These are phyloP conservation scores for Physeter macrocephalus DNA, from an alignment of 2,113 vertebrate species.

Conservation along the genomic window DNA sequence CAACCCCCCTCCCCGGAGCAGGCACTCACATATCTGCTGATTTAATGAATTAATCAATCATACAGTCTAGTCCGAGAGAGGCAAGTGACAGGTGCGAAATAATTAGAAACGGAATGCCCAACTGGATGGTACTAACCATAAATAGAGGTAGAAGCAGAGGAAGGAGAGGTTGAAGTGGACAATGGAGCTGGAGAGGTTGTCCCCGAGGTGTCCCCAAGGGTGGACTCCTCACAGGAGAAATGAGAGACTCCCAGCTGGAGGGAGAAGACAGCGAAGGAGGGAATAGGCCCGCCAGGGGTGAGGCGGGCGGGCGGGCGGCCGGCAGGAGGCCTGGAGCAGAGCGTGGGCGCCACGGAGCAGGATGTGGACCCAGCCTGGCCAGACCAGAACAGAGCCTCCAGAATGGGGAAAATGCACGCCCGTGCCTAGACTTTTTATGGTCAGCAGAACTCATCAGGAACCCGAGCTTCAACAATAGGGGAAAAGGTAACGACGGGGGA, in stretches of 20 bases:
- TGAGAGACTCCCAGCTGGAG: not conserved
- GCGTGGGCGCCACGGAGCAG: not conserved
- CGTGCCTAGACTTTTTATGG: not conserved
- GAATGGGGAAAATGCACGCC: not conserved
- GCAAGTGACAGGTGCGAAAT: slow-evolving; percentile 19
- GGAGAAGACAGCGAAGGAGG: not conserved
- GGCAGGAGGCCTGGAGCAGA: not conserved
- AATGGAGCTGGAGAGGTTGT: accelerated
- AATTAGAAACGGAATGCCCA: not conserved
- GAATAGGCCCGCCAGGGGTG: not conserved
- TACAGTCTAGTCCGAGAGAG: not conserved
- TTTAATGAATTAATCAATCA: slow-evolving; percentile 6
- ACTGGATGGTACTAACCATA: not conserved
- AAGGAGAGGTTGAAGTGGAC: not conserved
- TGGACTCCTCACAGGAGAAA: not conserved
- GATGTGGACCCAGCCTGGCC: not conserved
- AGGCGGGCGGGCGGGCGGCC: not conserved
- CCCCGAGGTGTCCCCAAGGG: not conserved
- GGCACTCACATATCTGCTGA: not conserved
- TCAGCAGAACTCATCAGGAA: not conserved
- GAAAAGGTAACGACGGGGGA: not conserved
- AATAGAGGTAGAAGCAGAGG: not conserved
- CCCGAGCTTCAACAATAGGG: not conserved
- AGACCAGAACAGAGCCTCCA: not conserved
- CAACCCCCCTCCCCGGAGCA: not conserved